A percentile compares a stretch with the other conserved stretches of the same genome.
Conservation (phyloP, 2,888 invertebrate species). For the Muscina levida region DNA sequence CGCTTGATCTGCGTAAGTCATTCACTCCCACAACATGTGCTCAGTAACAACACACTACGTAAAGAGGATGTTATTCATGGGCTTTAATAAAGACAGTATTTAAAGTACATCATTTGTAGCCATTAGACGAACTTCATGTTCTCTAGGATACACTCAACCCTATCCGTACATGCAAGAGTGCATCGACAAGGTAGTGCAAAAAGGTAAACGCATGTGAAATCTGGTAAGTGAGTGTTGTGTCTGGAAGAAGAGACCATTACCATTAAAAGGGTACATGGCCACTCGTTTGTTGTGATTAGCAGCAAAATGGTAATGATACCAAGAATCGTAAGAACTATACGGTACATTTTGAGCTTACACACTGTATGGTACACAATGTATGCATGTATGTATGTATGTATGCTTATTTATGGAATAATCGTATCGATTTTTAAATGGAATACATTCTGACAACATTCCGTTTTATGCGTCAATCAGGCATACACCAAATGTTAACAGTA, state of each 20-base stretch:
- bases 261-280: not conserved
- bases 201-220: too few relatives aligned
- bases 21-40: not conserved
- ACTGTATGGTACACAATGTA: too few relatives aligned
- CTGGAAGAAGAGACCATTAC: conserved; percentile 11
- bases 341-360: too few relatives aligned
- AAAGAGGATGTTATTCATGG: not conserved
- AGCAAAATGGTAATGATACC: too few relatives aligned
- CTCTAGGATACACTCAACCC: conserved; percentile 27
- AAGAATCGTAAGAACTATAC: too few relatives aligned
- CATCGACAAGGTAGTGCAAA: too few relatives aligned
- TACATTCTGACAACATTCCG: too few relatives aligned
- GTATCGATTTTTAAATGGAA: too few relatives aligned
- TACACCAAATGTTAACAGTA: too few relatives aligned
- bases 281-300: not conserved
- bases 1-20: not conserved
- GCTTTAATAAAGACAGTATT: conserved; percentile 50
- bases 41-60: not conserved
- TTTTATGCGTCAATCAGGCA: too few relatives aligned
- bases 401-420: too few relatives aligned
- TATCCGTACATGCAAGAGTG: not conserved
- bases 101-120: conserved; percentile 62
- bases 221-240: not conserved
- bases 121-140: conserved; percentile 54
- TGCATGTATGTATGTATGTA: too few relatives aligned